phyloP scores from a whole-genome alignment of 2,797 vertebrate genomes.

The Scarus forsteni region DNA sequence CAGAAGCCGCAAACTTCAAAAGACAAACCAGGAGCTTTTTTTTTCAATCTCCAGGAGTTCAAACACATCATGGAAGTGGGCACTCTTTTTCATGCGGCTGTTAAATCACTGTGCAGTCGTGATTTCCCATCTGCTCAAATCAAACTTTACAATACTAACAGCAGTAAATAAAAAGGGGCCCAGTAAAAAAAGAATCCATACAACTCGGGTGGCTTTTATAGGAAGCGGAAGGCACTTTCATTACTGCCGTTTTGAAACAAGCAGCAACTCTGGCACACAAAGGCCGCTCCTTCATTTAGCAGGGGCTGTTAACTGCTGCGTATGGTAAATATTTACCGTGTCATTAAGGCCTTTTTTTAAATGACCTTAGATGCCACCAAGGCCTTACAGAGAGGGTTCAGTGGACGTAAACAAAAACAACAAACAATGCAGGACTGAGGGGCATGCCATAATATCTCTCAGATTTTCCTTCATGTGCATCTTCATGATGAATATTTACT shows the following conservation, averaged over 20 bases:
- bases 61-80: slow-evolving; percentile 60
- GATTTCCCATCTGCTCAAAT: slow-evolving; percentile 68
- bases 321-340: slow-evolving; percentile 64
- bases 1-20: slow-evolving; percentile 71
- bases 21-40: slow-evolving; percentile 31
- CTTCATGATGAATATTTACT: no score
- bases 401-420: no score
- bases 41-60: slow-evolving; percentile 44
- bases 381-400: neutral
- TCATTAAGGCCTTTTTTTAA: slow-evolving; percentile 36
- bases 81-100: slow-evolving; percentile 54
- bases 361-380: slow-evolving; percentile 35
- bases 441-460: no score
- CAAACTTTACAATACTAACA: slow-evolving; percentile 60
- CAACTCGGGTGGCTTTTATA: slow-evolving; percentile 41
- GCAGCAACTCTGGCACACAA: slow-evolving; percentile 30
- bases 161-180: slow-evolving; percentile 58
- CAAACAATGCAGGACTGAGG: no score
- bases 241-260: slow-evolving; percentile 28
- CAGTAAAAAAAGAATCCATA: slow-evolving; percentile 58
- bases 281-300: slow-evolving; percentile 40
- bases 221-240: slow-evolving; percentile 40
- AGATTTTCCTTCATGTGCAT: no score
- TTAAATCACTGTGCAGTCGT: slow-evolving; percentile 64
- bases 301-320: slow-evolving; percentile 32